These are phyloP conservation scores for Cyaniris semiargus DNA, from an alignment of 2,888 invertebrate genomes.

Conservation along the genomic window DNA sequence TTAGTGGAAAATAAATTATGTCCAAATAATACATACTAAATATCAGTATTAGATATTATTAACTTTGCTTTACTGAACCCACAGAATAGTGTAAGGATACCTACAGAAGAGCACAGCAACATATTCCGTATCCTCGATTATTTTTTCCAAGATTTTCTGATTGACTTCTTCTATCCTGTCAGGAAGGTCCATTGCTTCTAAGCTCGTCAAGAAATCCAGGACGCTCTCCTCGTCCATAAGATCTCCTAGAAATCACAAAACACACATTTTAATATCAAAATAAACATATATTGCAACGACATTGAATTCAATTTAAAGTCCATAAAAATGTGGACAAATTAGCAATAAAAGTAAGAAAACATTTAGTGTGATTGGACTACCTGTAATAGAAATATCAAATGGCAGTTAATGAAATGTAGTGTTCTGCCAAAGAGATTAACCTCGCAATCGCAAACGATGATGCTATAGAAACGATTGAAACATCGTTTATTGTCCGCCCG, in stretches of 20 bases:
- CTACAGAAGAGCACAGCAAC: constrained; percentile 97
- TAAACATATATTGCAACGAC: background rate
- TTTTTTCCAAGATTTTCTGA: constrained; percentile 92
- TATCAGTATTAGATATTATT: constrained; percentile 55
- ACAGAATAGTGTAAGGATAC: constrained; percentile 69
- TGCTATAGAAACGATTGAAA: constrained; percentile 30
- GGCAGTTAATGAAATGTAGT: constrained; percentile 45
- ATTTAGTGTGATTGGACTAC: background rate
- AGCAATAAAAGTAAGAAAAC: background rate
- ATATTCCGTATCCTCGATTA: constrained; percentile 94
- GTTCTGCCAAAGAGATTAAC: constrained; percentile 47
- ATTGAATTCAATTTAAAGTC: background rate
- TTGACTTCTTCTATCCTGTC: constrained; percentile 98
- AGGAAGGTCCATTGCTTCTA: constrained; percentile 96
- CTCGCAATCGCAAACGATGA: constrained; percentile 46
- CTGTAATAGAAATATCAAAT: constrained; percentile 35
- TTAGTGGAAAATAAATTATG: constrained; percentile 53
- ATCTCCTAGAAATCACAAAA: constrained; percentile 83
- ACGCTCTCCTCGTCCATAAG: constrained; percentile 97
- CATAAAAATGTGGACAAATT: background rate
- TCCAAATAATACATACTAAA: constrained; percentile 58
- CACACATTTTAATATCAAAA: constrained; percentile 36
- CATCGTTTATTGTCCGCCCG: constrained; percentile 22
- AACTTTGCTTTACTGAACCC: constrained; percentile 56
- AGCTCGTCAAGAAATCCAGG: constrained; percentile 94